phyloP scores from a whole-genome alignment of 2,888 invertebrate genomes.

The Aleiodes leptofemur region DNA sequence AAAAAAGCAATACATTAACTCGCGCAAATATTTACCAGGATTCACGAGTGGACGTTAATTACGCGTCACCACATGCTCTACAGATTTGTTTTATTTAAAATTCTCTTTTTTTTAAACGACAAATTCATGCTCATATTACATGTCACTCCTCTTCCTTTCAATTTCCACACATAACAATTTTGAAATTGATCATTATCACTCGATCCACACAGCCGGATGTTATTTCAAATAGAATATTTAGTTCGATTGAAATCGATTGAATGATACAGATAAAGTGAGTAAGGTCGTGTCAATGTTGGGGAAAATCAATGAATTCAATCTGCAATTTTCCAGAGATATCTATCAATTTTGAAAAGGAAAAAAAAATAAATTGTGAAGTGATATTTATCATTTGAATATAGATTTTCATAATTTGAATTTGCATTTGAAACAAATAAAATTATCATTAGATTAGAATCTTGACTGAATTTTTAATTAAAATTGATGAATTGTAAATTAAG shows the following conservation, averaged over 20 bases:
- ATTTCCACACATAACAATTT: constrained; percentile 30
- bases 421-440: too few relatives aligned
- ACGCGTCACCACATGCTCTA: constrained; percentile 25
- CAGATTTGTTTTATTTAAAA: not conserved
- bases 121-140: constrained; percentile 30
- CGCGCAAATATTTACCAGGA: constrained; percentile 34
- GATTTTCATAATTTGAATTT: constrained; percentile 7
- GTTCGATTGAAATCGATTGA: constrained; percentile 33
- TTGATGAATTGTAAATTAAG: too few relatives aligned
- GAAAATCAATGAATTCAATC: constrained; percentile 28
- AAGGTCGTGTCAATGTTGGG: constrained; percentile 24
- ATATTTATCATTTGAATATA: constrained; percentile 5
- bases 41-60: constrained; percentile 36
- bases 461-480: too few relatives aligned
- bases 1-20: constrained; percentile 9
- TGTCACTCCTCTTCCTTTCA: constrained; percentile 36
- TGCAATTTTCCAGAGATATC: not conserved
- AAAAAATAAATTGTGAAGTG: constrained; percentile 8
- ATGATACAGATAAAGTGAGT: constrained; percentile 3
- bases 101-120: constrained; percentile 13
- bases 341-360: not conserved
- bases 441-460: too few relatives aligned
- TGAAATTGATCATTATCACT: constrained; percentile 34
- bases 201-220: constrained; percentile 32
- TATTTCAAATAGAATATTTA: constrained; percentile 35